These are phyloP conservation scores for Campylomormyrus tamandua DNA, from an alignment of 2,113 vertebrate genomes.

Conservation along the genomic window DNA sequence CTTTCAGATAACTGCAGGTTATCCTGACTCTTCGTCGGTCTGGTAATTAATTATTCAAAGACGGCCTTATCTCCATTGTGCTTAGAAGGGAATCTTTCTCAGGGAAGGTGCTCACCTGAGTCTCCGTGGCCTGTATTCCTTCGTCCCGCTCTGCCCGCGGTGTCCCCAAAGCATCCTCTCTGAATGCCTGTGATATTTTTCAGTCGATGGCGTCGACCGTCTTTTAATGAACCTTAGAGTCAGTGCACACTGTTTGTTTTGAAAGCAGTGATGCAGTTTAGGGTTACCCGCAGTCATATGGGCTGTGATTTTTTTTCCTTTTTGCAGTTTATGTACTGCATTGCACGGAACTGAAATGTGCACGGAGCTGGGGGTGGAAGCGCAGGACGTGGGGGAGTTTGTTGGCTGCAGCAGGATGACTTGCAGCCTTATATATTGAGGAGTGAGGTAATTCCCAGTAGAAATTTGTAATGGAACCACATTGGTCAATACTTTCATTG, in stretches of 20 bases:
- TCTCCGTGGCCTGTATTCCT: not conserved
- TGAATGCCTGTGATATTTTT: not conserved
- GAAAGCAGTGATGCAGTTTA: not conserved
- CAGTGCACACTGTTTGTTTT: not conserved
- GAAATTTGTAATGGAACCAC: constrained; percentile 24
- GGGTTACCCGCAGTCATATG: not conserved
- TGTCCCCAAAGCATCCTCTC: not conserved
- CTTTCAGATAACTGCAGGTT: constrained; percentile 37
- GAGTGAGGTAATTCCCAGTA: constrained; percentile 27
- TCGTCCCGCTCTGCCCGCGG: not conserved
- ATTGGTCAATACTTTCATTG: constrained; percentile 26
- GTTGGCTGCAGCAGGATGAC: not conserved
- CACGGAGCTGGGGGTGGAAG: not conserved
- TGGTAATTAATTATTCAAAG: constrained; percentile 51
- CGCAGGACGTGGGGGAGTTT: not conserved
- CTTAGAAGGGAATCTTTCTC: constrained; percentile 23
- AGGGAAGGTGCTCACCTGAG: not conserved
- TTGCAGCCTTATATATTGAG: not conserved
- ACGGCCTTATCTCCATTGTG: constrained; percentile 38
- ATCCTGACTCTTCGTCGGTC: constrained; percentile 41
- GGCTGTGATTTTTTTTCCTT: not conserved
- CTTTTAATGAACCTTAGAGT: not conserved
- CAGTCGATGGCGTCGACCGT: not conserved
- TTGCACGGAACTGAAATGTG: not conserved
- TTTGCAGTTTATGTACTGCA: not conserved